Conservation (phyloP, 2,888 invertebrate species). For the Choreutis nemorana region DNA sequence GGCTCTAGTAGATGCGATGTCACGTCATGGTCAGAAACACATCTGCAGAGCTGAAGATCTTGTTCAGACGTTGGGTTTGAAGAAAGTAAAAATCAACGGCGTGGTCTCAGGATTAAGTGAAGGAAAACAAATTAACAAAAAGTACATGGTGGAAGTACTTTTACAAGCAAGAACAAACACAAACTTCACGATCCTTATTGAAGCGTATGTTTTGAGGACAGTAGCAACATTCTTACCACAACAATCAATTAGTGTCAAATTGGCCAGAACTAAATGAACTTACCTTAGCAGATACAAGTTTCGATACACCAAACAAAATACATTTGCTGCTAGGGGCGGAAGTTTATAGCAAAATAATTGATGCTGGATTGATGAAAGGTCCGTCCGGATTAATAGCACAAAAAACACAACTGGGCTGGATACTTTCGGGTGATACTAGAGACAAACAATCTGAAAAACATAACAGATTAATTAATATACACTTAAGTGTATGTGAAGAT, state of each 20-base stretch:
- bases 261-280: neutral
- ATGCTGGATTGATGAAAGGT: conserved; percentile 1
- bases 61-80: neutral
- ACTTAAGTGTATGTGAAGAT: neutral
- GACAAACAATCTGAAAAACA: neutral
- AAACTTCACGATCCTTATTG: neutral
- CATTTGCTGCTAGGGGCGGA: neutral
- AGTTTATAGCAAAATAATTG: neutral
- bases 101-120: neutral
- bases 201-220: neutral
- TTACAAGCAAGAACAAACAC: neutral
- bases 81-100: neutral
- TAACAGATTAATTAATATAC: neutral
- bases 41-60: neutral
- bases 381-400: conserved; percentile 2
- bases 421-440: conserved; percentile 2
- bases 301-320: neutral
- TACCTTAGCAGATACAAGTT: neutral
- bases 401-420: conserved; percentile 1
- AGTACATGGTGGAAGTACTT: neutral
- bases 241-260: neutral
- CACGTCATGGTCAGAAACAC: neutral
- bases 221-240: neutral
- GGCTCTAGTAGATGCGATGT: neutral
- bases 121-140: neutral